phyloP scores from a whole-genome alignment of 2,797 vertebrate genomes.

The Halcyon badia region DNA sequence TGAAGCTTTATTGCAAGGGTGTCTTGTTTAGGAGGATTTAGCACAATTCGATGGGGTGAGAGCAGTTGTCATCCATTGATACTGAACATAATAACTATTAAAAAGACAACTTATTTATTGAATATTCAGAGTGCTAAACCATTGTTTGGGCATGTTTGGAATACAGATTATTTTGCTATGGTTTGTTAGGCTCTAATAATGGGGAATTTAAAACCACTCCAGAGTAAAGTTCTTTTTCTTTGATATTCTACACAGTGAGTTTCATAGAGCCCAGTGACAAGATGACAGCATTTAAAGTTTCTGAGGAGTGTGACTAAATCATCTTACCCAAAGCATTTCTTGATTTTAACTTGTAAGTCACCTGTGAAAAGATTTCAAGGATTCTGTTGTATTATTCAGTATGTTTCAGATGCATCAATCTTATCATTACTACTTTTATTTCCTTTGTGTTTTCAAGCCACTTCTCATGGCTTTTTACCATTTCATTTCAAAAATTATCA shows the following conservation, averaged over 20 bases:
- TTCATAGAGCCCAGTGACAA: not conserved
- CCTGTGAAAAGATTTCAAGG: not conserved
- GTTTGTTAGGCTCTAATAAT: not conserved
- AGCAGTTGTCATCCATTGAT: conserved; percentile 66
- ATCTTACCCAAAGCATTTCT: not conserved
- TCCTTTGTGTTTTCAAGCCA: not conserved
- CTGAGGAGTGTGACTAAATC: not conserved
- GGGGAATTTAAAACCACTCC: not conserved
- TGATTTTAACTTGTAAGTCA: not conserved
- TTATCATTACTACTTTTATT: not conserved
- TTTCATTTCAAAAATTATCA: not conserved
- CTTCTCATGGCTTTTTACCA: not conserved
- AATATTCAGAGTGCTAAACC: conserved; percentile 3
- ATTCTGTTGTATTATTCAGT: not conserved
- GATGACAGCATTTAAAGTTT: not conserved
- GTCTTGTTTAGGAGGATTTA: conserved; percentile 71
- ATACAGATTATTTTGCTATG: not conserved
- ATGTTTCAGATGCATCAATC: not conserved
- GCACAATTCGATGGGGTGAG: conserved; percentile 31
- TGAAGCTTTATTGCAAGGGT: conserved; percentile 62
- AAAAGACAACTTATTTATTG: conserved; percentile 42
- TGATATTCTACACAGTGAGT: not conserved
- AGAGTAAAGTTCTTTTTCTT: not conserved
- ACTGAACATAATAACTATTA: conserved; percentile 41
- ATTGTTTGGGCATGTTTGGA: conserved; percentile 3